phyloP scores from a whole-genome alignment of 1,140 invertebrate genomes.

The Drosophila yakuba region DNA sequence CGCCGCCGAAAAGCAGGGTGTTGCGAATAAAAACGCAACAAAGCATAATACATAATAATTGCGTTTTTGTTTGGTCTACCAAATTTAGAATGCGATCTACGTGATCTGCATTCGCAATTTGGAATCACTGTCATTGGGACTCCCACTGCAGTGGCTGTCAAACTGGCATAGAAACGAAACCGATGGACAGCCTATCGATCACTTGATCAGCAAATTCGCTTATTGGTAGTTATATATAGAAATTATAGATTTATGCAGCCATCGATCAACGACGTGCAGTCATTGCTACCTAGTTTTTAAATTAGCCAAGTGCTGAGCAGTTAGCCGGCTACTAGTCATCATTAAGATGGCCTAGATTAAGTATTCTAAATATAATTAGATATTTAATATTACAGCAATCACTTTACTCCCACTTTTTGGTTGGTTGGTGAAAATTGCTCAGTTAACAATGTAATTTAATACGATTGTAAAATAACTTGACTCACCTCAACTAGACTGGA shows the following conservation, averaged over 20 bases:
- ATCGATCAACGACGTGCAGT: slow-evolving; percentile 43
- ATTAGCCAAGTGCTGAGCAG: not conserved
- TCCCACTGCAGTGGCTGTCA: slow-evolving; percentile 49
- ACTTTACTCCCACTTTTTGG: not conserved
- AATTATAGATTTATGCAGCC: slow-evolving; percentile 44
- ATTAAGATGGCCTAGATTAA: not conserved
- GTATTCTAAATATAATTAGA: not conserved
- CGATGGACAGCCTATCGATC: slow-evolving; percentile 47
- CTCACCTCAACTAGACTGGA: slow-evolving; percentile 80
- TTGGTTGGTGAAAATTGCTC: not conserved
- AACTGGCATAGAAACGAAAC: slow-evolving; percentile 52
- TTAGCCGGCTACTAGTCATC: not conserved
- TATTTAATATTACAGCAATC: too few species aligned
- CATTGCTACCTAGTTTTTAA: slow-evolving; percentile 29
- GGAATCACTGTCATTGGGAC: slow-evolving; percentile 35
- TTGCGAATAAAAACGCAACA: slow-evolving; percentile 35
- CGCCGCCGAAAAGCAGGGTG: slow-evolving; percentile 30
- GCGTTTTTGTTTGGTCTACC: slow-evolving; percentile 68
- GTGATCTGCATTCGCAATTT: slow-evolving; percentile 51
- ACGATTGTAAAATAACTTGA: not conserved
- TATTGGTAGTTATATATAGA: slow-evolving; percentile 48
- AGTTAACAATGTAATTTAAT: not conserved
- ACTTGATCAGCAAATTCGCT: slow-evolving; percentile 35
- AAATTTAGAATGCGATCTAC: slow-evolving; percentile 69
- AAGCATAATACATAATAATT: slow-evolving; percentile 76